Base-by-base conservation (phyloP, 2,113 vertebrate species). In the Cyprinus carpio region DNA sequence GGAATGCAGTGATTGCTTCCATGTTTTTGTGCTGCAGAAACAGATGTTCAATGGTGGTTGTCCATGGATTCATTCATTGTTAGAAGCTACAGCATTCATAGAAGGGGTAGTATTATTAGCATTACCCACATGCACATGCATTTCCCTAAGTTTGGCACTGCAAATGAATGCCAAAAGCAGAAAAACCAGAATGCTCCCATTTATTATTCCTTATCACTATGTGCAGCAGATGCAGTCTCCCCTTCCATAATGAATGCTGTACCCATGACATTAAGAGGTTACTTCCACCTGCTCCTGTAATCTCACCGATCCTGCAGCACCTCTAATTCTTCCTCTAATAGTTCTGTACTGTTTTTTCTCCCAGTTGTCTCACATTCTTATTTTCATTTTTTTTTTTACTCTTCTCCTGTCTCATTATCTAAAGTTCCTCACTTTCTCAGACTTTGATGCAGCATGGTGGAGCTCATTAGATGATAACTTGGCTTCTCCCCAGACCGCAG, bases 381-480 rank as follows among this genome's bases (percentile, higher is more conserved):
- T 67, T 18, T 2, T 40, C 6, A 37, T 37, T 37, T 18, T 34
- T 20, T 37, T 46, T 46, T 46, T 46, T 43, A 56, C 40, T 75
- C 11, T 75, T 74, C 27, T 20, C 20, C 20, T 1, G 6, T 77
- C 54, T n/a, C 34, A 58, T 82, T 34, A 71, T 82, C 15, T 71
- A 64, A 51, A 80, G 37, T 58, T 74, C 46, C 56, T 74, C 12
- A 34, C 46, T 65, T 74, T 29, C n/a, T 65, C 23, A 23, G 29
- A 34, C 67, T 51, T 60, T 62, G 31, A 56, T 75, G 69, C 27
- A 51, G 76, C 56, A 72, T 77, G 75, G 54, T 76, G 54, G 25
- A 82, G 37, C 83, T 85, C 72, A 87, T 87, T 85, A 87, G 49
- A 40, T 82, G 37, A 29, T 49, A 72, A 65, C 34, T n/a, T 65